phyloP scores from a whole-genome alignment of 2,797 vertebrate genomes.

The Enteromius mattozi region DNA sequence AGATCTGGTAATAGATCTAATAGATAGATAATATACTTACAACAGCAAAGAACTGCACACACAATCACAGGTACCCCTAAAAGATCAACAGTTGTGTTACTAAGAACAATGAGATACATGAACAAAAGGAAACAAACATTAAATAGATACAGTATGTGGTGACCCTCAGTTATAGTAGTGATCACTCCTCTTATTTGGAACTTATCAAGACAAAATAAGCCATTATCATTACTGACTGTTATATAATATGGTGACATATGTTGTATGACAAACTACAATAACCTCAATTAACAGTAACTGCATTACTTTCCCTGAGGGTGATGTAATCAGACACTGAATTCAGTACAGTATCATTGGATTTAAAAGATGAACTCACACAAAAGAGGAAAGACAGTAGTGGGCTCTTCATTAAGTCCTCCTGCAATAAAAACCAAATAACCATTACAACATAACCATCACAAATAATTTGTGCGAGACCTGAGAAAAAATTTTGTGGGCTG shows the following conservation, averaged over 20 bases:
- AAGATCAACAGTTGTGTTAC: background rate
- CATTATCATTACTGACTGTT: background rate
- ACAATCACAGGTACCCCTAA: too few relatives aligned
- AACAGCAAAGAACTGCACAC: too few relatives aligned
- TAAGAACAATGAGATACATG: background rate
- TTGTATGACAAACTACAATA: background rate
- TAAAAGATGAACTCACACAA: slow-evolving; percentile 60
- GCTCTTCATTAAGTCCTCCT: background rate
- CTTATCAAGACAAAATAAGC: background rate
- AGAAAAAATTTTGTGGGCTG: background rate
- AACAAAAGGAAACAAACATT: background rate
- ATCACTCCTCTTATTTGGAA: background rate
- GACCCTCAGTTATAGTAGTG: background rate
- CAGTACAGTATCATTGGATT: background rate
- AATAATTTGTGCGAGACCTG: background rate
- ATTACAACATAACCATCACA: slow-evolving; percentile 37
- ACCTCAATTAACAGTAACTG: background rate
- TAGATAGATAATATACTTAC: too few relatives aligned
- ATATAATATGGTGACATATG: background rate
- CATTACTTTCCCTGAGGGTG: slow-evolving; percentile 8
- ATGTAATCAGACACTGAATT: background rate
- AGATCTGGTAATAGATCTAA: too few relatives aligned
- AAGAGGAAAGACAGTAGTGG: accelerated
- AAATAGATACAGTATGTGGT: background rate
- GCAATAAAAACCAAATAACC: slow-evolving; percentile 33